A percentile compares a stretch with the other conserved stretches of the same genome.
Evolutionary conservation across 2,888 invertebrate species (phyloP).

Genomic region (Rugalucina vietnamica): DNA sequence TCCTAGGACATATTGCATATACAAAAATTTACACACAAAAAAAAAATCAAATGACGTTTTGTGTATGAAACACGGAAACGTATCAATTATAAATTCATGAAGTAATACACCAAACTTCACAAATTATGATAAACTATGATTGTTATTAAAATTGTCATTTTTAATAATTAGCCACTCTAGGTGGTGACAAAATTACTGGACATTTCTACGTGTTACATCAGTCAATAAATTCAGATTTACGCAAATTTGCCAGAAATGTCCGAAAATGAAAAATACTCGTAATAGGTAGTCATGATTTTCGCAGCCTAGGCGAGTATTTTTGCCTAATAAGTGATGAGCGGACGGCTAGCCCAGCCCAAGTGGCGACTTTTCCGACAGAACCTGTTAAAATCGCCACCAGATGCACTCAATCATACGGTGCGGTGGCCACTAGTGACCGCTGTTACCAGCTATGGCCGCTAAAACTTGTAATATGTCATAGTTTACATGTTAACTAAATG

Average conservation of each 20-base stretch:
- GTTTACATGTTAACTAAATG: constrained; percentile 15
- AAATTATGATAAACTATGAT: not conserved
- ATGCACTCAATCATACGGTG: constrained; percentile 49
- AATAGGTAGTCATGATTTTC: constrained; percentile 37
- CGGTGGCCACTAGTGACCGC: constrained; percentile 21
- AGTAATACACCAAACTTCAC: not conserved
- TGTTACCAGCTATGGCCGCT: not conserved
- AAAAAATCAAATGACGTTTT: no score
- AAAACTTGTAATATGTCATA: constrained; percentile 18
- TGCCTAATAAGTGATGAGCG: constrained; percentile 38
- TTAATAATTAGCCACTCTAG: not conserved
- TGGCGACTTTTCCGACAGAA: constrained; percentile 61
- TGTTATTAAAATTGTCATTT: constrained; percentile 4
- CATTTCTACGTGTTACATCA: not conserved
- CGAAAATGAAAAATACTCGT: constrained; percentile 32
- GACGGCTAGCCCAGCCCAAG: constrained; percentile 29
- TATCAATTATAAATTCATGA: not conserved
- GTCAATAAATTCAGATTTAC: not conserved
- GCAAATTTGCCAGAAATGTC: constrained; percentile 16
- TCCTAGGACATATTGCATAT: no score
- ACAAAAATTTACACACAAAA: no score
- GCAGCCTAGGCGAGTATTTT: constrained; percentile 32
- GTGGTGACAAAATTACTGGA: constrained; percentile 11
- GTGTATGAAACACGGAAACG: no score
- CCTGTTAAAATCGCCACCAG: constrained; percentile 46